Conservation (phyloP, 2,113 vertebrate genomes). For the Onychorhynchus coronatus region DNA sequence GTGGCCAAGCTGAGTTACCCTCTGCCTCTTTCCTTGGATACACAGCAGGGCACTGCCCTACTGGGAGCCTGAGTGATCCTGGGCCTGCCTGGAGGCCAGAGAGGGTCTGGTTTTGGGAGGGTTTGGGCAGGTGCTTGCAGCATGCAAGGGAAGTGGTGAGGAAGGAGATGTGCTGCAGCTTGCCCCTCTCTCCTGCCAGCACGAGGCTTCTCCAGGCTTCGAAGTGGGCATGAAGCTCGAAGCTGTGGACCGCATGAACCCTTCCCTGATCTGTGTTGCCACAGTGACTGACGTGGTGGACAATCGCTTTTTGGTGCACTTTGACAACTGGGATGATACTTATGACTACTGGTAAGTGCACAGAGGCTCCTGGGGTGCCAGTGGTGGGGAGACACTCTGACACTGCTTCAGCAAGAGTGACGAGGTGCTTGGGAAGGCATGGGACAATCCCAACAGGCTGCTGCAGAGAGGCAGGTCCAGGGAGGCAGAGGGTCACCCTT, state of each 20-base stretch:
- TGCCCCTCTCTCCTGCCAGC: constrained; percentile 67
- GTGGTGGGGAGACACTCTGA: background rate
- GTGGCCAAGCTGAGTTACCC: background rate
- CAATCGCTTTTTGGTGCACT: constrained; percentile 93
- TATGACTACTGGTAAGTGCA: constrained; percentile 93
- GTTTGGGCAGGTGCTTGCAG: background rate
- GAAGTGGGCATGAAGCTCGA: constrained; percentile 96
- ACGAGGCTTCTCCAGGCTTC: constrained; percentile 80
- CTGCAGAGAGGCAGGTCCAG: background rate
- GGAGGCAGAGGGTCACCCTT: background rate
- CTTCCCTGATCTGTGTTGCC: constrained; percentile 94
- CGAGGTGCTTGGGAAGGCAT: fast-evolving
- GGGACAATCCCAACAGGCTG: background rate
- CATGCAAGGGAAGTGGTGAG: background rate
- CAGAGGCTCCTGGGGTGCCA: background rate
- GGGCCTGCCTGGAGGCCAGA: background rate
- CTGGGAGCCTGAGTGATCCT: background rate
- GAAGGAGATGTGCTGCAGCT: background rate
- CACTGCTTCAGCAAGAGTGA: background rate
- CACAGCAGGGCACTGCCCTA: background rate
- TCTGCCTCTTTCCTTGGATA: background rate
- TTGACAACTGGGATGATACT: constrained; percentile 99
- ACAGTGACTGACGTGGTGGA: constrained; percentile 94
- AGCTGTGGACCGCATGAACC: constrained; percentile 98
- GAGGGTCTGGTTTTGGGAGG: background rate